Base-by-base conservation (phyloP, 2,113 vertebrate species). In the Reinhardtius hippoglossoides region DNA sequence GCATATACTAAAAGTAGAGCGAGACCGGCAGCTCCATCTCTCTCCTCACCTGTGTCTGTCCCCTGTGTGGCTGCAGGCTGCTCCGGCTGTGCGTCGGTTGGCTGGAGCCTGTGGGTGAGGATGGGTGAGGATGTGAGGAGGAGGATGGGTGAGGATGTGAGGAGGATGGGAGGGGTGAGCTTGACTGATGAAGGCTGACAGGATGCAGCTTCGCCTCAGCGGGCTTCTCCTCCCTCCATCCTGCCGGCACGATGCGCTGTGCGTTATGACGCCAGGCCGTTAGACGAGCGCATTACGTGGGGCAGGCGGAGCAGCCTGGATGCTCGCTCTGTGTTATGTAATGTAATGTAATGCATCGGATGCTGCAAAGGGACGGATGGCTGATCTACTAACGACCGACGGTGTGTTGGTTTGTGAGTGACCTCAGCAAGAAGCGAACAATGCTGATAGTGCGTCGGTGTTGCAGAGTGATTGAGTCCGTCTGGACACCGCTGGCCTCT, bases 321-420 rank as follows among this genome's bases (percentile, higher is more conserved):
- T 66, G 52, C 67, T 52, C 57, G 46, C 24, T 27, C 14, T 15
- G 46, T 18, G 37, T 42, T n/a, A 21, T n/a, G 74, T 92, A 91
- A 92, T 91, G 74, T 92, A 91, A 92, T 91, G 90, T 92, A 92
- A 92, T 37, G 63, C 68, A 46, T 72, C 46, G 71, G 73, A 84
- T 80, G 86, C 80, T 75, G 84, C 75, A 52, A 66, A 10, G 57
- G 9, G 74, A 76, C 35, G 81, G 74, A 85, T 76, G 80, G 67
- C 62, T 7, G 37, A 31, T 69, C 40, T 56, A 12, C 24, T 37
- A 35, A 48, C 21, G 37, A 63, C 55, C 44, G 14, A 20, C 56
- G 1, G 40, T 16, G 56, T 12, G 23, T 57, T 14, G 21, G 55
- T 14, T 18, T 56, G 54, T 31, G 46, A 62, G 50, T 35, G 15